Conservation (phyloP, 2,113 vertebrate species). For the Macrotus californicus region DNA sequence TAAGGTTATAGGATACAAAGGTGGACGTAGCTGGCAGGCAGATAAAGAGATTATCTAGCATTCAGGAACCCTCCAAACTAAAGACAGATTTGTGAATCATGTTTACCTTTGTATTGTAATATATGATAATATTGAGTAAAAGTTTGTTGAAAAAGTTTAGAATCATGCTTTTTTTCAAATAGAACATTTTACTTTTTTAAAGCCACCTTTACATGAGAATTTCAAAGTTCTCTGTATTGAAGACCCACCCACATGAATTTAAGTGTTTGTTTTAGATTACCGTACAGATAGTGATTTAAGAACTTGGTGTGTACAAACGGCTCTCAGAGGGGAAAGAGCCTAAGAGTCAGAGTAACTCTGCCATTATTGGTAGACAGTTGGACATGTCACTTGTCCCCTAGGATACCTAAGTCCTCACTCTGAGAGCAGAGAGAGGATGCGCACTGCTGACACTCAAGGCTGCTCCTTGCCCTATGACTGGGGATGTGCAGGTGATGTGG, state of each 20-base stretch:
- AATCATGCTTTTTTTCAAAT: not conserved
- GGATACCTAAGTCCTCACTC: not conserved
- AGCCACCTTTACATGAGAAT: not conserved
- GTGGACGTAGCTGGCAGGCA: not conserved
- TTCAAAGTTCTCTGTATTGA: not conserved
- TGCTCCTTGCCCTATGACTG: not conserved
- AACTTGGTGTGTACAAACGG: not conserved
- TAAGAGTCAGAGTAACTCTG: not conserved
- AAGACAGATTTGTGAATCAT: not conserved
- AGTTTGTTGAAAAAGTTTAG: not conserved
- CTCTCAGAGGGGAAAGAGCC: not conserved
- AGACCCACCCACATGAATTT: not conserved
- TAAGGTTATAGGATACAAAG: not conserved
- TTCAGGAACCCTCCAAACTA: not conserved
- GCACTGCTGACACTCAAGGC: not conserved
- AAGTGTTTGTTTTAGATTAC: not conserved
- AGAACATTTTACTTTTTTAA: not conserved
- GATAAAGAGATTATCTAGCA: not conserved
- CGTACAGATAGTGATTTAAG: not conserved
- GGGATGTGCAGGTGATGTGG: not conserved
- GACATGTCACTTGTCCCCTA: accelerated
- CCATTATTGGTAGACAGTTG: not conserved
- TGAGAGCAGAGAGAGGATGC: not conserved
- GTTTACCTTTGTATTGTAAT: not conserved
- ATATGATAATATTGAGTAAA: not conserved